Evolutionary conservation across 2,888 invertebrate genomes (phyloP).

Genomic region (Leptopilina myrica): DNA sequence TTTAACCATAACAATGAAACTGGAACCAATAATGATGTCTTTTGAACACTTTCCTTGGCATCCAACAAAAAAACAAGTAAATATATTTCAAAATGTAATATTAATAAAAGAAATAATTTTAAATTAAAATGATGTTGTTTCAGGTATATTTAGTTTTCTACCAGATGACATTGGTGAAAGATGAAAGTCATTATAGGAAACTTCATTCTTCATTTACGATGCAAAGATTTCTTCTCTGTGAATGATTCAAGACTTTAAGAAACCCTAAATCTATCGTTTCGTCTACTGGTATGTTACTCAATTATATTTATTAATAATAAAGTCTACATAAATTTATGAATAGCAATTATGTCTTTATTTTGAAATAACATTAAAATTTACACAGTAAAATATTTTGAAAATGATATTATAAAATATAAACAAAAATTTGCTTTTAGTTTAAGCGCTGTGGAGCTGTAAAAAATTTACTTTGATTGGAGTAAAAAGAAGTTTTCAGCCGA

Average conservation of each 20-base stretch:
- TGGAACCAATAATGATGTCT: background rate
- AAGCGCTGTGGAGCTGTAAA: background rate
- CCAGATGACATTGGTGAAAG: background rate
- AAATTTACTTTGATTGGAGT: slow-evolving; percentile 14
- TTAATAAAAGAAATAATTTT: background rate
- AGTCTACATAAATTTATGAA: no score
- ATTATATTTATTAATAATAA: no score
- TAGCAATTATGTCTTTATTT: no score
- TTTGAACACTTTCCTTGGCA: background rate
- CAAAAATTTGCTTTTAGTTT: background rate
- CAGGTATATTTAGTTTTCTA: slow-evolving; percentile 1
- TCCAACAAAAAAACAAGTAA: slow-evolving; percentile 7
- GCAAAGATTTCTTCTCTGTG: no score
- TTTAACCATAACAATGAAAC: slow-evolving; percentile 6
- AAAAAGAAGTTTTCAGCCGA: background rate
- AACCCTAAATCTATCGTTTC: slow-evolving; percentile 4
- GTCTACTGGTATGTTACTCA: background rate
- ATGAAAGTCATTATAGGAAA: slow-evolving; percentile 37
- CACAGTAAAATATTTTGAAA: no score
- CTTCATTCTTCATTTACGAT: no score
- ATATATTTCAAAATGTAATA: background rate
- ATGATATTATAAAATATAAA: background rate
- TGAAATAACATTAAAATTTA: no score
- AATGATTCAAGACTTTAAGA: background rate
- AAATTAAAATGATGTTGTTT: background rate